phyloP scores from a whole-genome alignment of 2,888 invertebrate genomes.

The Rotaria sp. region DNA sequence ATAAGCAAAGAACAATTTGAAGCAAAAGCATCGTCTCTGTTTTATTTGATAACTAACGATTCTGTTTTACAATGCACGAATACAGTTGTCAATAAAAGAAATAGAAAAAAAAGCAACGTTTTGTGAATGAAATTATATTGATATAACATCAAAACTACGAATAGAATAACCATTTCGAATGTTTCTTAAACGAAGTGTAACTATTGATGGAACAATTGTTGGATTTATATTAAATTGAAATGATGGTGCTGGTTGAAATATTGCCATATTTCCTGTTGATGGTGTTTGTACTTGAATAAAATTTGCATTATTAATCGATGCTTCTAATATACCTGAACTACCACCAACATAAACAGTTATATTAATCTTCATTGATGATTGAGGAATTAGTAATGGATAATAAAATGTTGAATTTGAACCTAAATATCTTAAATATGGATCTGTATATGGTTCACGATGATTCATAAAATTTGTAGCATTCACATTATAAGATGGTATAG shows the following conservation, averaged over 20 bases:
- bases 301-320: neutral
- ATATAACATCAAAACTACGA: neutral
- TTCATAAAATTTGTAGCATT: neutral
- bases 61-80: too few relatives aligned
- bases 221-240: neutral
- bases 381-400: neutral
- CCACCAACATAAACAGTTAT: neutral
- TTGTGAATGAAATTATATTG: too few relatives aligned
- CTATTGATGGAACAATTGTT: neutral
- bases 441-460: neutral
- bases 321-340: neutral
- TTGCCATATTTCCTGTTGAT: neutral
- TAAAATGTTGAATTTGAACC: neutral
- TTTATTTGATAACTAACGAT: too few relatives aligned
- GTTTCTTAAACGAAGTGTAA: neutral
- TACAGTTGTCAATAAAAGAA: too few relatives aligned
- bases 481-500: neutral
- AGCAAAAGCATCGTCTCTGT: too few relatives aligned
- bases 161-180: neutral
- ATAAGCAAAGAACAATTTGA: too few relatives aligned
- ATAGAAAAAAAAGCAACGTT: too few relatives aligned
- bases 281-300: neutral
- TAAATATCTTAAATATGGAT: neutral
- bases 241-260: neutral
- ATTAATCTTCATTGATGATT: neutral